Percentiles rank a stretch among this genome's conserved stretches.
These are phyloP conservation scores for Eupleurogrammus muticus DNA, from an alignment of 2,797 vertebrate species.

Conservation along the genomic window DNA sequence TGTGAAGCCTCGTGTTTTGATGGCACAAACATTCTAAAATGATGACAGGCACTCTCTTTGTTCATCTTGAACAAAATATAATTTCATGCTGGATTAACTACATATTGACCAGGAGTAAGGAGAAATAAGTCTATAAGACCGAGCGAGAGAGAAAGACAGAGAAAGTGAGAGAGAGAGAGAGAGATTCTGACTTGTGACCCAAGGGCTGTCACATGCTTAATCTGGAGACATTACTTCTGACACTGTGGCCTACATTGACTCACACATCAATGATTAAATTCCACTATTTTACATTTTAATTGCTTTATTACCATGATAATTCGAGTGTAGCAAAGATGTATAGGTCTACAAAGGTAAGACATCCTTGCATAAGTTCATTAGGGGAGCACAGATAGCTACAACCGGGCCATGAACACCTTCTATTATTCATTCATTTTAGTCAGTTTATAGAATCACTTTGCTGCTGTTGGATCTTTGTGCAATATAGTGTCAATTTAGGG, in stretches of 20 bases:
- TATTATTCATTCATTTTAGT: constrained; percentile 15
- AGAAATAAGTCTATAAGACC: constrained; percentile 53
- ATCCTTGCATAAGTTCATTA: constrained; percentile 47
- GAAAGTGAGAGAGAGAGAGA: constrained; percentile 3
- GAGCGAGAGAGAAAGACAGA: constrained; percentile 11
- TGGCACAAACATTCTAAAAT: constrained; percentile 78
- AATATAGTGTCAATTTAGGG: background rate
- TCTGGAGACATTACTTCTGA: constrained; percentile 73
- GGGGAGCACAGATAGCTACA: constrained; percentile 35
- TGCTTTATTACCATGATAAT: constrained; percentile 74
- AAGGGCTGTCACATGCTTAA: constrained; percentile 64
- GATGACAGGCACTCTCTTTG: constrained; percentile 76
- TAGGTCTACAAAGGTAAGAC: constrained; percentile 48
- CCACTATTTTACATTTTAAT: constrained; percentile 81
- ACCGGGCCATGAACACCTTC: constrained; percentile 25
- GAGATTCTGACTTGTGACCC: constrained; percentile 69
- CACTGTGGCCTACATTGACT: constrained; percentile 54
- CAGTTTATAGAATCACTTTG: constrained; percentile 20
- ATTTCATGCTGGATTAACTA: constrained; percentile 86
- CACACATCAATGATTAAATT: constrained; percentile 75
- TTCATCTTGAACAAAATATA: constrained; percentile 81
- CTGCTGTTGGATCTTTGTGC: background rate
- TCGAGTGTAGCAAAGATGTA: constrained; percentile 53
- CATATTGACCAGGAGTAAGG: constrained; percentile 80
- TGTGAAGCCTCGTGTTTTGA: constrained; percentile 78